Evolutionary conservation across 1,140 invertebrate genomes (phyloP), one percentile per base, ranked within the genome.

Genomic region (Phthorimaea operculella): DNA sequence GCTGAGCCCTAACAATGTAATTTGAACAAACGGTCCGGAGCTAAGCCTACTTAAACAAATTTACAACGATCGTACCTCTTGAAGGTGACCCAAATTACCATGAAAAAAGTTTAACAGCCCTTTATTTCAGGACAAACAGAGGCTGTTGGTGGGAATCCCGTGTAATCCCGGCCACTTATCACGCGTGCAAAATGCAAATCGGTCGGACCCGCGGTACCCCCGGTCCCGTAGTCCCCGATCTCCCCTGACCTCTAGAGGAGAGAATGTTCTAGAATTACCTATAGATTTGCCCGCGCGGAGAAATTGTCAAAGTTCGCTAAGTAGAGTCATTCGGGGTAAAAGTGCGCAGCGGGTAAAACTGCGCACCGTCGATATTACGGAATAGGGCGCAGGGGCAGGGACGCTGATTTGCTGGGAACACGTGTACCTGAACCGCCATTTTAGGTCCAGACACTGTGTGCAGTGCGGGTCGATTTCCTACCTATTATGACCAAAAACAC

Each of bases 141-240:
- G 79, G 74, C 79, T 80, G 78, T 78, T 75, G 73, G 78, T 75
- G 69, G 72, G 74, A 82, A 82, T 82, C 80, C 80, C 70, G 64
- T 79, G 79, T 85, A 83, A 85, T 83, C 80, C 82, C 56, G 67
- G 54, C 70, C 77, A 85, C 82, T 85, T 85, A 85, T 85, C 82
- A 85, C 82, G 79, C 77, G 79, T 83, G 79, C 79, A 85, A 85
- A 83, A 85, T 85, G 82, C 82, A 85, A 85, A 85, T 85, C 76
- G 70, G 53, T 62, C 34, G 60, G 65, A 68, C 62, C 66, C 72
- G 62, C 66, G 58, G 69, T 71, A 79, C 75, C 76, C n/a, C n/a
- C n/a, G n/a, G n/a, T n/a, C n/a, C 76, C 74, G 68, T 72, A 80
- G 83, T 82, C 82, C 78, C 79, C 75, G 70, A 79, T 74, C 36